Conservation (phyloP, 2,888 invertebrate species). For the Andrena flavipes region DNA sequence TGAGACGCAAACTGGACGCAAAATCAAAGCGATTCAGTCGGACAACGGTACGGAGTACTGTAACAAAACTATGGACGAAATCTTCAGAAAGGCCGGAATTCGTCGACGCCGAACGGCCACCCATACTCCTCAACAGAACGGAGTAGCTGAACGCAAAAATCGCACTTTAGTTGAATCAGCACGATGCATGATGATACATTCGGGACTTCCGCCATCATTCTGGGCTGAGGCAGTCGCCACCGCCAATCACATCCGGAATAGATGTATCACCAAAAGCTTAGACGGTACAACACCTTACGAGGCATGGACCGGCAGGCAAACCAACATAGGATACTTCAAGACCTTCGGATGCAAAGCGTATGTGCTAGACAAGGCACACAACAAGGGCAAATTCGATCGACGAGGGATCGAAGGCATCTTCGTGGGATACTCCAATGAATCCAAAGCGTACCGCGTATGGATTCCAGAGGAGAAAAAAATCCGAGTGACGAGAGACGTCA, state of each 20-base stretch:
- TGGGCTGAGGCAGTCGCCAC: constrained; percentile 9
- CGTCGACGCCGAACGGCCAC: neutral
- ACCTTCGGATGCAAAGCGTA: neutral
- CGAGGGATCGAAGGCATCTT: neutral
- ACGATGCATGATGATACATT: constrained; percentile 8
- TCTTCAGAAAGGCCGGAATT: neutral
- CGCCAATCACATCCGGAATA: neutral
- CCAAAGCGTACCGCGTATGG: constrained; percentile 11
- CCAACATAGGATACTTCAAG: neutral
- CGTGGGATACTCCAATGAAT: neutral
- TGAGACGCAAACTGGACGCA: constrained; percentile 1
- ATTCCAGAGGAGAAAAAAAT: neutral
- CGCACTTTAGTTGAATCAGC: constrained; percentile 10
- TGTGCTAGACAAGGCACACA: neutral
- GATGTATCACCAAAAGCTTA: constrained; percentile 1
- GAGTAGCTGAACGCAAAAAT: too few relatives aligned
- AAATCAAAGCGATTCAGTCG: constrained; percentile 4
- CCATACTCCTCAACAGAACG: constrained; percentile 21
- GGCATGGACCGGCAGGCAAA: neutral
- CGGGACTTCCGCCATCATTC: neutral
- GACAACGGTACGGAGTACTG: constrained; percentile 20
- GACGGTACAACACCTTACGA: neutral
- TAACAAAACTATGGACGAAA: neutral
- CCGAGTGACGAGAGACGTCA: neutral
- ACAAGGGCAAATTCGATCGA: neutral